phyloP scores from a whole-genome alignment of 2,113 vertebrate genomes.

The Neoarius graeffei region DNA sequence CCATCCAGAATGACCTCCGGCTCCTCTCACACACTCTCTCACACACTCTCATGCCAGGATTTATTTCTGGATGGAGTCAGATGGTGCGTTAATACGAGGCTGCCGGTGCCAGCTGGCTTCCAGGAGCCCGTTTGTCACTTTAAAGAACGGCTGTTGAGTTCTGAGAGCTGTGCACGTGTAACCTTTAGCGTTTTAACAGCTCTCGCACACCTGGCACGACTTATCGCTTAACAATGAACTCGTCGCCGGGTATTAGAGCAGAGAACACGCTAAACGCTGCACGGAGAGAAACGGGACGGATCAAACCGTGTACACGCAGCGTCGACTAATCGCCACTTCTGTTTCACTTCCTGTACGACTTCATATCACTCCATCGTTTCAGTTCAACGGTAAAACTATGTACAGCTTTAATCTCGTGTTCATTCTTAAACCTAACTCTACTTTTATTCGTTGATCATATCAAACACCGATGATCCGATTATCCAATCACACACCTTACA shows the following conservation, averaged over 20 bases:
- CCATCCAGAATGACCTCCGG: slow-evolving; percentile 31
- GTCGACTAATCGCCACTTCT: background rate
- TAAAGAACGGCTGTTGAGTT: slow-evolving; percentile 3
- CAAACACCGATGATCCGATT: too few species aligned
- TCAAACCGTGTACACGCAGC: background rate
- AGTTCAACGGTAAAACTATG: too few species aligned
- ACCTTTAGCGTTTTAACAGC: slow-evolving; percentile 34
- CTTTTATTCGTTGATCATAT: too few species aligned
- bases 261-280: background rate
- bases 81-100: slow-evolving; percentile 27
- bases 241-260: background rate
- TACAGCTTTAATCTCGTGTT: too few species aligned
- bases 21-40: slow-evolving; percentile 18
- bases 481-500: too few species aligned
- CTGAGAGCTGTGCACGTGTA: slow-evolving; percentile 33
- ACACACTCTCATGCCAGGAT: background rate
- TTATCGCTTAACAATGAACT: slow-evolving; percentile 34
- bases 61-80: slow-evolving; percentile 28
- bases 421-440: too few species aligned
- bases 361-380: too few species aligned
- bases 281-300: background rate
- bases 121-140: slow-evolving; percentile 26
- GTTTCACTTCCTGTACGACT: too few species aligned
- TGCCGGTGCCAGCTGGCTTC: slow-evolving; percentile 11
- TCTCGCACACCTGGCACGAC: slow-evolving; percentile 18